Evolutionary conservation across 2,113 vertebrate genomes (phyloP).

Genomic region (Romanogobio albipinnatus): DNA sequence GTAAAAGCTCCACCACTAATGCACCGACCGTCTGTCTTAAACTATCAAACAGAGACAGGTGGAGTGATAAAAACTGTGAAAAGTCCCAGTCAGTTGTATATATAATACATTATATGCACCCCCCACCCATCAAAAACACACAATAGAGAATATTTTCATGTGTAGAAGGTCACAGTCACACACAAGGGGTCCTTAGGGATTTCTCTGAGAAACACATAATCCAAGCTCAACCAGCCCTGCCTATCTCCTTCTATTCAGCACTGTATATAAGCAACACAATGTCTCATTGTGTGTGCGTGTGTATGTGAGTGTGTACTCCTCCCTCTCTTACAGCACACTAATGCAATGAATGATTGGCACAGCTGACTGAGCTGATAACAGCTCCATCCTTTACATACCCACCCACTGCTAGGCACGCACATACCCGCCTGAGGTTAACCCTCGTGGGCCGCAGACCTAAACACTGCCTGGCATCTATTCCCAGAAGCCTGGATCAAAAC

Average conservation of each 20-base stretch:
- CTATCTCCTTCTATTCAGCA: conserved; percentile 44
- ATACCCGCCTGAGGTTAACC: neutral
- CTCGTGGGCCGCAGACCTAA: neutral
- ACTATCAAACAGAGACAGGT: neutral
- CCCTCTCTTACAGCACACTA: conserved; percentile 19
- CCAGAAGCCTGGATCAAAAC: conserved; percentile 19
- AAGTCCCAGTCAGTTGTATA: neutral
- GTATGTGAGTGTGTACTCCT: conserved; percentile 20
- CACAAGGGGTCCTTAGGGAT: conserved; percentile 8
- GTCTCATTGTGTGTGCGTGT: conserved; percentile 30
- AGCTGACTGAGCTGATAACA: conserved; percentile 53
- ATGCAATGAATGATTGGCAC: conserved; percentile 48
- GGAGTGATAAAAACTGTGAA: neutral
- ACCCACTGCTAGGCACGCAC: conserved; percentile 31
- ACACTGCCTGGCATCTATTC: neutral
- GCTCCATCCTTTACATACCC: conserved; percentile 31
- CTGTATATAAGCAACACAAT: conserved; percentile 43
- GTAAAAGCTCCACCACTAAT: neutral
- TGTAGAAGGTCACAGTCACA: conserved; percentile 31
- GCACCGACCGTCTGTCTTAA: neutral
- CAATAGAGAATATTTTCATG: neutral
- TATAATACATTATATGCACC: neutral
- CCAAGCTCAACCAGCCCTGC: conserved; percentile 38
- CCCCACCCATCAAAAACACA: neutral
- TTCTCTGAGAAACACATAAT: conserved; percentile 46